These are phyloP conservation scores for Drosophila vallismaia DNA, from an alignment of 2,888 invertebrate genomes.

Conservation along the genomic window DNA sequence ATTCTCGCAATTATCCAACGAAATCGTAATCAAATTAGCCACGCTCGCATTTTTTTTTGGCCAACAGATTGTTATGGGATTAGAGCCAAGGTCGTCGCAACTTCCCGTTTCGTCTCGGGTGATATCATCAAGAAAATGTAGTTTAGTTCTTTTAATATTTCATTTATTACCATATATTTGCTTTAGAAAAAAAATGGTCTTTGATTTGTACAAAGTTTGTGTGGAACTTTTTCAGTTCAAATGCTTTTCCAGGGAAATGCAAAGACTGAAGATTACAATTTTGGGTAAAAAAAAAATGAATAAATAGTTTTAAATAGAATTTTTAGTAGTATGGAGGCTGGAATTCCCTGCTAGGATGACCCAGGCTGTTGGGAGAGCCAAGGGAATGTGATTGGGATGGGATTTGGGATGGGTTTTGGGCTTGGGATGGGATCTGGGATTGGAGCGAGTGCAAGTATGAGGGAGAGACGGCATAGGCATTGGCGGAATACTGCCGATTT, in stretches of 20 bases:
- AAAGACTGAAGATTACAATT: not conserved
- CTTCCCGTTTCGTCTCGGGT: slow-evolving; percentile 1
- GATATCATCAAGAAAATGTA: slow-evolving; percentile 11
- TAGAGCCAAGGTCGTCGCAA: slow-evolving; percentile 6
- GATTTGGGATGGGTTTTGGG: not conserved
- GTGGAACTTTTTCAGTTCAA: not conserved
- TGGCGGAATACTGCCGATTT: slow-evolving; percentile 10
- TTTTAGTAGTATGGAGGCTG: slow-evolving; percentile 58
- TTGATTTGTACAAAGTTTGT: slow-evolving; percentile 4
- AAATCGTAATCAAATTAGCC: slow-evolving; percentile 37
- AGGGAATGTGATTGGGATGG: not conserved
- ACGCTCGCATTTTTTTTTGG: slow-evolving; percentile 17
- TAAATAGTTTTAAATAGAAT: not conserved
- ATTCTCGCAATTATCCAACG: slow-evolving; percentile 32
- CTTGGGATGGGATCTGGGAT: not conserved
- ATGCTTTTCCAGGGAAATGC: slow-evolving; percentile 22
- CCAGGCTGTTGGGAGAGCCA: slow-evolving; percentile 3
- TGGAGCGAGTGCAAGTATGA: not conserved
- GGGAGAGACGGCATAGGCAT: slow-evolving; percentile 8
- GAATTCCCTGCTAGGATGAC: slow-evolving; percentile 60
- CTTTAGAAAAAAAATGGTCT: slow-evolving; percentile 7
- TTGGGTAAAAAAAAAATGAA: not conserved
- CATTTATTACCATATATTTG: not conserved
- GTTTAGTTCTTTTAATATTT: slow-evolving; percentile 6
- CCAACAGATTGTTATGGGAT: slow-evolving; percentile 6